Conservation (phyloP, 2,113 vertebrate species). For the Nannobrachium achirus region DNA sequence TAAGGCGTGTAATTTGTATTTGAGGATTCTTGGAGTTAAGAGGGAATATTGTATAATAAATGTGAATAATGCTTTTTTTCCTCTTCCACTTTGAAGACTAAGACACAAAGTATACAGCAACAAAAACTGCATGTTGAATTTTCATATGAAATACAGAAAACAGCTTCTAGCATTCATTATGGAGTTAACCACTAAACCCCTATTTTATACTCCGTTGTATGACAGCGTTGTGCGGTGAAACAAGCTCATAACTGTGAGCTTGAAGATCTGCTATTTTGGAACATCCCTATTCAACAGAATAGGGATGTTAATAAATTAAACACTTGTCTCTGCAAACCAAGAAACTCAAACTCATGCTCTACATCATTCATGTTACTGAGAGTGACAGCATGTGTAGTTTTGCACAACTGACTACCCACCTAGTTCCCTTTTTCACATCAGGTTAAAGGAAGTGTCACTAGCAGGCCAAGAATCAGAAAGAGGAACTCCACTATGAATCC, state of each 20-base stretch:
- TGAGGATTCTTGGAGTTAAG: not conserved
- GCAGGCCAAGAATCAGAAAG: conserved; percentile 35
- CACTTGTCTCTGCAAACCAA: no score
- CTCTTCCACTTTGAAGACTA: not conserved
- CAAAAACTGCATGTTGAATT: no score
- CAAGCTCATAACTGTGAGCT: no score
- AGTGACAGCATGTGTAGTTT: not conserved
- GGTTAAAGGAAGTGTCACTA: conserved; percentile 32
- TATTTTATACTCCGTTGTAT: not conserved
- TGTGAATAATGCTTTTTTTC: not conserved
- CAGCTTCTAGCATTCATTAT: not conserved
- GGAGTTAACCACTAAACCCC: not conserved
- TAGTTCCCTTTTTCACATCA: conserved; percentile 5
- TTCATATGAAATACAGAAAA: no score
- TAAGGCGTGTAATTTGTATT: not conserved
- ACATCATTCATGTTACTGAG: not conserved
- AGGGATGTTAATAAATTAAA: no score
- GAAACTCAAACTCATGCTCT: not conserved
- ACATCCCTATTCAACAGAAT: no score
- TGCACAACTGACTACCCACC: not conserved
- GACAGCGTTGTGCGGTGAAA: no score
- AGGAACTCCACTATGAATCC: conserved; percentile 27
- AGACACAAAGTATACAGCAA: not conserved
- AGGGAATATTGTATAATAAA: not conserved
- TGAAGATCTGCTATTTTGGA: no score